Base-by-base conservation (phyloP, 2,888 invertebrate species). In the Spodoptera picta region DNA sequence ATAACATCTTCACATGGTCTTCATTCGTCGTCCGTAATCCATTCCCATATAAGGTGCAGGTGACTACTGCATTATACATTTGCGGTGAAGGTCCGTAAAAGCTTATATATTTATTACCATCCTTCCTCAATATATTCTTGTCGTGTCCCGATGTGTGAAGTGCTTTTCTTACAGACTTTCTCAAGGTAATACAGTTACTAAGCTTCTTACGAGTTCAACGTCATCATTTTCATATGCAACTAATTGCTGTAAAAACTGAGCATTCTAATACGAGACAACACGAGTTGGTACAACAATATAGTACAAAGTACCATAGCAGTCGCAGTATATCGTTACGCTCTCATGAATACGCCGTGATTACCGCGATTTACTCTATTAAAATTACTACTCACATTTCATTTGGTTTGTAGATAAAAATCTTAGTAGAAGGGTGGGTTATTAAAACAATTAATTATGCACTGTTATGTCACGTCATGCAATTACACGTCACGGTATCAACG, bases 301-400 rank as follows among this genome's bases (percentile, higher is more conserved):
- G 63, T 63, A 46, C 56, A 55, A 60, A 44, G 63, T 59, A 36
- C 36, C 36, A 36, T 36, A 50, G 54, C 67, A 65, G 68, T 68
- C 45, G 24, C 62, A 65, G 70, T 68, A 60, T 63, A 58, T 27
- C 65, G 74, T 71, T 71, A 76, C 80, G 80, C 78, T 79, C 71
- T 78, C 71, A 48, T 71, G 60, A 49, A 69, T 74, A 55, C 36
- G 36, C 58, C 69, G 66, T 79, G 69, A 79, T 74, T 64, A 88
- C 88, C 74, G 85, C 86, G 74, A 77, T 83, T 80, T 83, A 80
- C 78, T 90, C 86, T 65, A 90, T 89, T 85, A 82, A 81, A 84
- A 88, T 88, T 85, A 55, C 46, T 57, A 65, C 65, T 88, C 84
- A 85, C 86, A 89, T 89, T 87, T 89, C 86, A 90, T 91, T 91